Evolutionary conservation across 30 jellyfish, hydroid and myxozoan species (phyloP), one percentile per base, ranked within the genome.

Genomic region (Phacellophora camtschatica): DNA sequence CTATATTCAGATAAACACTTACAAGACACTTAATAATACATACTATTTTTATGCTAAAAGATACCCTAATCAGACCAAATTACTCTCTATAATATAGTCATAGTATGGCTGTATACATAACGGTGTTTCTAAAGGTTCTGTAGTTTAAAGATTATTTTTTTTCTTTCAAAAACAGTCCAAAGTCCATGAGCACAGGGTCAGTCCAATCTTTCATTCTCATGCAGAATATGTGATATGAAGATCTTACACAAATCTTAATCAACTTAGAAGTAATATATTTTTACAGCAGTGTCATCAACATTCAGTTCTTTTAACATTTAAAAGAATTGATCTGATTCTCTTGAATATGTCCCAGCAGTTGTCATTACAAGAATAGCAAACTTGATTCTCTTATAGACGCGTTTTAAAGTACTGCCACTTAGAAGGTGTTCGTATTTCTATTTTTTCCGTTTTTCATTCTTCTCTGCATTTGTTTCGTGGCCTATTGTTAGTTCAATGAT

Each of bases 401-500:
- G 65, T 50, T 50, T 50, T 50, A 50, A 50, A 31, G 65, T 50
- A 50, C 65, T 31, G 65, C 23, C 65, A 15, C 72, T 6, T 57
- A 57, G 27, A 57, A 57, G 42, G 72, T 57, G 72, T 16, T 57
- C 42, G 39, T 57, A 57, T 57, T 57, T 57, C 72, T 57, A 37
- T 32, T n/a, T 57, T 57, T 57, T 57, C 32, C 36, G 27, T 20
- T 23, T 19, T 57, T 57, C 72, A 57, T 57, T 57, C 72, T 57
- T 57, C 42, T 57, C 72, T 57, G 72, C 42, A 57, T 57, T 57
- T 57, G 72, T 23, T 12, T 57, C 72, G 42, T 57, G 42, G 27
- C 72, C 72, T 57, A 50, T 31, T 50, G 72, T 57, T 57, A 57
- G 72, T 57, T 57, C 72, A 57, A 57, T 42, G 37, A 57, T 32